These are phyloP conservation scores for Neolamprologus tretocephalus DNA, from an alignment of 2,113 vertebrate species.

Conservation along the genomic window DNA sequence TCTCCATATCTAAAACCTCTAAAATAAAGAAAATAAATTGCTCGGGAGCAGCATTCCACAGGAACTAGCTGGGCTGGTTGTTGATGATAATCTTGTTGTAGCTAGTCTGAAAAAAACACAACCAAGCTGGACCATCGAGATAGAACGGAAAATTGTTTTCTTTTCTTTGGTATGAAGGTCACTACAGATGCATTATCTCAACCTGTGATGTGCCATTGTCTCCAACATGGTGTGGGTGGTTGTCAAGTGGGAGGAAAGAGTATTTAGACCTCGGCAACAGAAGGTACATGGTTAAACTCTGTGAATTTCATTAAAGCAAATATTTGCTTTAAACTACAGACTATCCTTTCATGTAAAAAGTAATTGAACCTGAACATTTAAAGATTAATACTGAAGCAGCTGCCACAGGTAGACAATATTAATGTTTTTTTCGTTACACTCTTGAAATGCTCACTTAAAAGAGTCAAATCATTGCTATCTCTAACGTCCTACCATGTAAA, in stretches of 20 bases:
- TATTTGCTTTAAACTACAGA: neutral
- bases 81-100: neutral
- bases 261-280: neutral
- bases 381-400: neutral
- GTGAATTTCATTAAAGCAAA: neutral
- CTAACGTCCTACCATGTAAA: neutral
- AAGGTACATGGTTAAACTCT: neutral
- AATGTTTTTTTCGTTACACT: neutral
- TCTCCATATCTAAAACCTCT: neutral
- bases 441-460: neutral
- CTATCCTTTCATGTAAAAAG: neutral
- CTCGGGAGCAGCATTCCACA: neutral
- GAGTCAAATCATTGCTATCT: neutral
- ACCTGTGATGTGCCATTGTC: slow-evolving; percentile 11
- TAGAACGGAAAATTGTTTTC: neutral
- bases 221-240: slow-evolving; percentile 18
- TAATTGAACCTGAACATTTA: neutral
- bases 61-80: neutral
- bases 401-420: neutral
- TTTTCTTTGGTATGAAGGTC: slow-evolving; percentile 22
- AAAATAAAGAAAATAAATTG: neutral
- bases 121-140: neutral
- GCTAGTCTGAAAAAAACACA: neutral
- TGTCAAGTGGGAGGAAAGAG: slow-evolving; percentile 31
- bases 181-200: slow-evolving; percentile 26